Base-by-base conservation (phyloP, 2,797 vertebrate species). In the Oophaga sylvatica region DNA sequence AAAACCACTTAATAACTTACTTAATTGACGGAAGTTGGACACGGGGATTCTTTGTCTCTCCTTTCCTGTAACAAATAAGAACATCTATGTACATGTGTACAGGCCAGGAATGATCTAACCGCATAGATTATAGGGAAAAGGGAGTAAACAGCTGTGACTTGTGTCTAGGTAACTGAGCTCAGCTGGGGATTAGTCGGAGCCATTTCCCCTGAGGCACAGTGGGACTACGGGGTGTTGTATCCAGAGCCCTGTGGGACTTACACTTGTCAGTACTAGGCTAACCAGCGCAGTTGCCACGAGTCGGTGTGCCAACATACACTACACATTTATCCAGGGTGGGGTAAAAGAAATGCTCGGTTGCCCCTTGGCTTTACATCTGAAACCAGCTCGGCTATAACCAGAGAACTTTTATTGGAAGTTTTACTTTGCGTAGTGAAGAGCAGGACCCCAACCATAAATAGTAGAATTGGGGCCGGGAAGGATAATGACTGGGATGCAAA, bases 1-100 rank as follows among this genome's bases (percentile, higher is more conserved):
- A 12, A 56, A 76, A 48, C 13, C 26, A n/a, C 22, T 10, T 31
- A 57, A 10, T 11, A 31, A 95, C 95, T 95, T 92, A 96, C 95
- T 93, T 77, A 93, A 87, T 94, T 94, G 59, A 92, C 92, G 91
- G 92, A 92, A 91, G 94, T 94, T 15, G 29, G 93, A 92, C 81
- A 94, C 90, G 0, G 94, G 93, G 13, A 5, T 41, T 41, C 67
- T 70, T 56, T 10, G 94, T 94, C 82, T 91, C 93, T 89, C 91
- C 91, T 92, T 94, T 93, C 92, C 95, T 96, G 62, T 75, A 89
- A 90, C 31, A 53, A 91, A 90, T 79, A 81, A 2, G 1, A 20
- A 80, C 56, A 80, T 60, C 26, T 80, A 60, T 31, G 57, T 31
- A 60, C 10, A 62, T 80, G 15, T 77, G 73, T 11, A 79, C n/a